Percentiles rank a stretch among this genome's conserved stretches.
phyloP scores from a whole-genome alignment of 2,113 vertebrate species.

The Chamaetylas fuelleborni region DNA sequence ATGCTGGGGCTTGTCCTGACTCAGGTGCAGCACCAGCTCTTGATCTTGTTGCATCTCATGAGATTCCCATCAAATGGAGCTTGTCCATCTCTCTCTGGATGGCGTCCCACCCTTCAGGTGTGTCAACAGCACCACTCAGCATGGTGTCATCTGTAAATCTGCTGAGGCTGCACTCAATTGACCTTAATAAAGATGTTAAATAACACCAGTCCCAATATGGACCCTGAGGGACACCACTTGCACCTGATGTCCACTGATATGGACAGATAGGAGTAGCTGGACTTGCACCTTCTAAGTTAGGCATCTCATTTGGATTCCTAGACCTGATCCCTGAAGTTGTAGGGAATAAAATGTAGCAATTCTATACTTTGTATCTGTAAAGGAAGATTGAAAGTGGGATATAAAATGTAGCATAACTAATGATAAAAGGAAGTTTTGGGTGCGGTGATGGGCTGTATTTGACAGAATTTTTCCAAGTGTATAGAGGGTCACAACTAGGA shows the following conservation, averaged over 20 bases:
- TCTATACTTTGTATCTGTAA: not conserved
- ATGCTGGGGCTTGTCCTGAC: not conserved
- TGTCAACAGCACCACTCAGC: not conserved
- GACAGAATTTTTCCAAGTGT: not conserved
- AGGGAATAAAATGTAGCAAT: not conserved
- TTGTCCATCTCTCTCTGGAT: not conserved
- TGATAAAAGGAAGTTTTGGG: not conserved
- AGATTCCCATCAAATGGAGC: fast-evolving
- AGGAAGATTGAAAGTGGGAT: not conserved
- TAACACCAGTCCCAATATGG: fast-evolving
- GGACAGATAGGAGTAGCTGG: not conserved
- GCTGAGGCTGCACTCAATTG: fast-evolving
- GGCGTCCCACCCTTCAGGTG: not conserved
- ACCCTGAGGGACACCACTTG: not conserved
- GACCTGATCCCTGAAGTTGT: not conserved
- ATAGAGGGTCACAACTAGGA: not conserved
- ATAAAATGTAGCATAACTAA: not conserved
- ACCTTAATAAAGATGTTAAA: not conserved
- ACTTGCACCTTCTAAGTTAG: not conserved
- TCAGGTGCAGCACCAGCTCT: no score
- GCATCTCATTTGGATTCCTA: not conserved
- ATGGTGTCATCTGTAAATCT: not conserved
- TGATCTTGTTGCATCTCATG: not conserved
- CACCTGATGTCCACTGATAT: not conserved
- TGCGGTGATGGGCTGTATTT: not conserved